Conservation (phyloP, 2,113 vertebrate species). For the Strigops habroptila region DNA sequence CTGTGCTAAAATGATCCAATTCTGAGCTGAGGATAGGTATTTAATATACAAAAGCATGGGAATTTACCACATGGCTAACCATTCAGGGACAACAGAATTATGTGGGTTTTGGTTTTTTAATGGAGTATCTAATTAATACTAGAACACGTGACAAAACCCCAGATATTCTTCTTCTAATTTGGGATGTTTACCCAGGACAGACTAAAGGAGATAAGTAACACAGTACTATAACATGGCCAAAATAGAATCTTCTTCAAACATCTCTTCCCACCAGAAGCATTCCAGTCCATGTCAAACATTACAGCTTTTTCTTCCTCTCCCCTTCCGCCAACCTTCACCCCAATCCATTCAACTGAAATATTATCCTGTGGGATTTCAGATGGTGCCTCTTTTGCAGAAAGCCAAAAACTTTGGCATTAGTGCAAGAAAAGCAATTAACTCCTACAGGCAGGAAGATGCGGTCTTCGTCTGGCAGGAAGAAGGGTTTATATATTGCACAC, state of each 20-base stretch:
- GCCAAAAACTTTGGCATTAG: background rate
- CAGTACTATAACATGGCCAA: background rate
- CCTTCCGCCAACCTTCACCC: background rate
- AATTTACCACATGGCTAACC: background rate
- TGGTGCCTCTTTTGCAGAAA: background rate
- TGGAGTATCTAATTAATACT: background rate
- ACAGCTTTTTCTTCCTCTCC: background rate
- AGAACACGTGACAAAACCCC: background rate
- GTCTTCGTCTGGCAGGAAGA: background rate
- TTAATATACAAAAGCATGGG: background rate
- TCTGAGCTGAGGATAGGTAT: background rate
- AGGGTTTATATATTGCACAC: background rate
- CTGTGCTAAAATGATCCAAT: background rate
- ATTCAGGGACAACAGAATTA: background rate
- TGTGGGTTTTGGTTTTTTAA: accelerated
- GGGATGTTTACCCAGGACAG: background rate
- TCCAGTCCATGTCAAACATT: background rate
- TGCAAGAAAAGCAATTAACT: background rate
- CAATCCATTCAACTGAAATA: background rate
- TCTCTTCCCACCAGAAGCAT: background rate
- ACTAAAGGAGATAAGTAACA: background rate
- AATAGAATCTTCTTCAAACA: background rate
- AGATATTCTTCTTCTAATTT: background rate
- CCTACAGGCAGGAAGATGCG: background rate
- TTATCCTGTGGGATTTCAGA: background rate